Conservation (phyloP, 2,113 vertebrate genomes). For the Mustela nigripes region DNA sequence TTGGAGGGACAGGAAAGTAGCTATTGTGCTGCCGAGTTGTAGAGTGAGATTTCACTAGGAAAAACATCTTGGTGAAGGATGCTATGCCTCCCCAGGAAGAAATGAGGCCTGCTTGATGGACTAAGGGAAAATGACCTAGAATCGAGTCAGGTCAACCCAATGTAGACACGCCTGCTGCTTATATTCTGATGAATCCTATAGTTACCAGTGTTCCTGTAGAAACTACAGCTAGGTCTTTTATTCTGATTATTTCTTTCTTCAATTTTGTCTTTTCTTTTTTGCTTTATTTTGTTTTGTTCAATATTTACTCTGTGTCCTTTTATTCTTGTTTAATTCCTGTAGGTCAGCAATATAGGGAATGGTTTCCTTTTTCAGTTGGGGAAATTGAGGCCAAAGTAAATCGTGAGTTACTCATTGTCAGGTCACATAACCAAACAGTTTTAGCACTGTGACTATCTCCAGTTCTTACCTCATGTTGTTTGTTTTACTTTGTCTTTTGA, state of each 20-base stretch:
- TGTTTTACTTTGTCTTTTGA: constrained; percentile 35
- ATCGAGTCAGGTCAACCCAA: background rate
- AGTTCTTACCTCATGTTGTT: background rate
- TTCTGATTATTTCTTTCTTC: constrained; percentile 28
- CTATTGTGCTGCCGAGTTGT: background rate
- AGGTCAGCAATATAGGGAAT: background rate
- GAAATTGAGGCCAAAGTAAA: background rate
- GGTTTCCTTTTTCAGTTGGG: constrained; percentile 12
- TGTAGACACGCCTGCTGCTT: background rate
- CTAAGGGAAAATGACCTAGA: background rate
- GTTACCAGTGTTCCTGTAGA: background rate
- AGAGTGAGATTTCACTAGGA: constrained; percentile 25
- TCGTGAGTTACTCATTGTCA: constrained; percentile 9
- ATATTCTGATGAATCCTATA: background rate
- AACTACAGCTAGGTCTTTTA: background rate
- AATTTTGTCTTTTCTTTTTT: background rate
- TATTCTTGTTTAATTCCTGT: background rate
- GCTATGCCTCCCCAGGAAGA: background rate
- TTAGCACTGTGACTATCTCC: background rate
- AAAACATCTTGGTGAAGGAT: constrained; percentile 33
- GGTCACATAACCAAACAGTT: background rate
- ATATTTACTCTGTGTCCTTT: constrained; percentile 14
- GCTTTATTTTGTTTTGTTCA: constrained; percentile 50
- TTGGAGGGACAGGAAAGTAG: background rate
- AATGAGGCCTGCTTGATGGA: background rate